Conservation (phyloP, 2,797 vertebrate species). For the Oreortyx pictus region DNA sequence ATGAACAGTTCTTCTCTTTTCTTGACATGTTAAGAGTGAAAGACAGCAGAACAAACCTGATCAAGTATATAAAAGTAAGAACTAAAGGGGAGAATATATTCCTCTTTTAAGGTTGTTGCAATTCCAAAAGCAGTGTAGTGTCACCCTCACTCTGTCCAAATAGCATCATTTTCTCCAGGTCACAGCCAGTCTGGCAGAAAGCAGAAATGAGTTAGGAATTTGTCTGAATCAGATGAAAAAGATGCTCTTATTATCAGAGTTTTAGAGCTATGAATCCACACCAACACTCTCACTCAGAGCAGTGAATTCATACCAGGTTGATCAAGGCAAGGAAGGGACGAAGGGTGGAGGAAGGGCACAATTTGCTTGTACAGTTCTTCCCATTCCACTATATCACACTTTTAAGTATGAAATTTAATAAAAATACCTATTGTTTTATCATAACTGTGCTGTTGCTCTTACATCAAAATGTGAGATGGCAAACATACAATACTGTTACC, state of each 20-base stretch:
- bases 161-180: neutral
- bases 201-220: neutral
- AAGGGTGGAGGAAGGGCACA: neutral
- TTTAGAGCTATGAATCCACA: neutral
- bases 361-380: neutral
- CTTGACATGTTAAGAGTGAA: neutral
- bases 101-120: rapidly evolving
- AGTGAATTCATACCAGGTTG: neutral
- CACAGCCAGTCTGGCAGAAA: neutral
- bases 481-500: neutral
- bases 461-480: neutral
- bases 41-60: neutral
- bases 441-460: neutral
- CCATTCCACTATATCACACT: neutral
- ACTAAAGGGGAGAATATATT: neutral
- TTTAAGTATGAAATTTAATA: neutral
- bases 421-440: neutral
- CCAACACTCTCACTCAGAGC: too few relatives aligned
- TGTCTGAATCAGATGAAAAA: neutral
- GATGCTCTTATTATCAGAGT: neutral
- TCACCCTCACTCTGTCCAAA: neutral
- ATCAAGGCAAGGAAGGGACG: neutral
- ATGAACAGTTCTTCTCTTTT: neutral
- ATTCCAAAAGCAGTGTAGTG: neutral
- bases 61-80: neutral